Evolutionary conservation across 2,113 vertebrate species (phyloP), one percentile per base, ranked within the genome.

Genomic region (Uria lomvia): DNA sequence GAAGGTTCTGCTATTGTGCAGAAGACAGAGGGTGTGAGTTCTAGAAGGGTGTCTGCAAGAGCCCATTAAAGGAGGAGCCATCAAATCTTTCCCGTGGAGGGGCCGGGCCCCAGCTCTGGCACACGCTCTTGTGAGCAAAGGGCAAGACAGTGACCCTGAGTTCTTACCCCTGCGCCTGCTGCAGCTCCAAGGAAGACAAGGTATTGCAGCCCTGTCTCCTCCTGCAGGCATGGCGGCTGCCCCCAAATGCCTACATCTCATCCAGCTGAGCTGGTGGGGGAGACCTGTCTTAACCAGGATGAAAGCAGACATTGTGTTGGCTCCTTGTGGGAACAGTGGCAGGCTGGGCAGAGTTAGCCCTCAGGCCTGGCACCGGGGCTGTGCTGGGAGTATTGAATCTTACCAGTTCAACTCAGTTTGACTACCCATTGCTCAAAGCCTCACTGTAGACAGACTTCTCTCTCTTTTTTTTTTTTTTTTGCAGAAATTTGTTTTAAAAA

Each of bases 401-500:
- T 58, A 53, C 55, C n/a, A 83, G 36, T n/a, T 73, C 3, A 10
- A 38, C 42, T 89, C 34, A 19, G 24, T 65, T 87, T 75, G 56
- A 53, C n/a, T 42, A 23, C 40, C 40, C 12, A 6, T 22, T 68
- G 22, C 79, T 95, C 27, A 95, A 87, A 81, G 13, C 45, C n/a
- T 75, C 45, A 30, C 42, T 89, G 66, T 45, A 92, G 72, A 65
- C 20, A 80, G 43, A 71, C 18, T 76, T 92, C 42, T 62, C 47
- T 45, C 24, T 40, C 16, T 34, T 55, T 24, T 56, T 49, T 24
- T 34, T 34, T 24, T 56, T 49, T 68, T 71, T 47, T n/a, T 45
- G 2, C 5, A 3, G n/a, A 86, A 88, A 92, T 92, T 65, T 81
- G 11, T 84, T 96, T 95, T 55, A 58, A 95, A 96, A 96, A 93